phyloP scores from a whole-genome alignment of 2,797 vertebrate genomes.

The Euthynnus affinis region DNA sequence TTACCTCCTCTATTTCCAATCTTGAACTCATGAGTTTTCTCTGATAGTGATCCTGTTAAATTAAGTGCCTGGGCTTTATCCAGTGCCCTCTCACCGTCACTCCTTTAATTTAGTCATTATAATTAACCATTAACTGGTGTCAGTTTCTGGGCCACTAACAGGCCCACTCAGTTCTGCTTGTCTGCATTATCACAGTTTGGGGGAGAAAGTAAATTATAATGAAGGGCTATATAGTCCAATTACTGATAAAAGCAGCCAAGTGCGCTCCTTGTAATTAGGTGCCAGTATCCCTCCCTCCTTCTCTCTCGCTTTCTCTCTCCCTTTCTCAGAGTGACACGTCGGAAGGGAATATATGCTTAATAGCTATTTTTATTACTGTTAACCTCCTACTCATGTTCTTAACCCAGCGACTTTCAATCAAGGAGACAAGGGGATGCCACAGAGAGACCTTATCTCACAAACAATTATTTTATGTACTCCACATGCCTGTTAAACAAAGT shows the following conservation, averaged over 20 bases:
- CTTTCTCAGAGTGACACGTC: constrained; percentile 90
- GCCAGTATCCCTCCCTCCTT: constrained; percentile 93
- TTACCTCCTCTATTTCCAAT: constrained; percentile 62
- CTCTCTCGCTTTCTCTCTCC: constrained; percentile 54
- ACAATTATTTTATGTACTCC: constrained; percentile 76
- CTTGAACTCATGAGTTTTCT: constrained; percentile 86
- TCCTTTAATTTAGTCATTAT: constrained; percentile 99
- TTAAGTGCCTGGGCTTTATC: constrained; percentile 94
- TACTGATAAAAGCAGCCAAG: constrained; percentile 99
- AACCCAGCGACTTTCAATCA: constrained; percentile 85
- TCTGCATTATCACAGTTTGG: constrained; percentile 99
- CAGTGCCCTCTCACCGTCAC: constrained; percentile 91
- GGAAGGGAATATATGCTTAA: constrained; percentile 90
- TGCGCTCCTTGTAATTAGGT: constrained; percentile 98
- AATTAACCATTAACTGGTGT: constrained; percentile 99
- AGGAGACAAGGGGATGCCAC: constrained; percentile 62
- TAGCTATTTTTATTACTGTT: constrained; percentile 91
- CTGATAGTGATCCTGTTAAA: constrained; percentile 92
- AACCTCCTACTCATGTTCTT: constrained; percentile 84
- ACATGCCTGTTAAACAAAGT: constrained; percentile 70
- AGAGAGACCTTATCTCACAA: constrained; percentile 61
- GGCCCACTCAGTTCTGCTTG: constrained; percentile 99
- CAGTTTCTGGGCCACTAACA: constrained; percentile 98
- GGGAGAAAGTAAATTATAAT: constrained; percentile 99
- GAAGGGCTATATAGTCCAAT: constrained; percentile 99